Base-by-base conservation (phyloP, 1,140 invertebrate species). In the Harpegnathos saltator region DNA sequence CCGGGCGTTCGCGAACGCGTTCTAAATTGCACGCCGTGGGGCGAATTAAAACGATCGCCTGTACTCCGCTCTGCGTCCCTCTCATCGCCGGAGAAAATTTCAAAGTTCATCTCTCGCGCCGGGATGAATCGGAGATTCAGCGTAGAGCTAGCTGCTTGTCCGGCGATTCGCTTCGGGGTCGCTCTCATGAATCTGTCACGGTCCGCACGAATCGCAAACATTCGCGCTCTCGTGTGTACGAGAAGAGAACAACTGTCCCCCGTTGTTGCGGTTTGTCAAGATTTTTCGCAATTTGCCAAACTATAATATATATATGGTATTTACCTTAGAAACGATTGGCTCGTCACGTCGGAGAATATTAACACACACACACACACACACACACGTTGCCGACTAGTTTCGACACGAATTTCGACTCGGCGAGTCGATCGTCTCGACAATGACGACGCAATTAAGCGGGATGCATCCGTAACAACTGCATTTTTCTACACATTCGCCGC, bases 401-500 rank as follows among this genome's bases (percentile, higher is more conserved):
- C n/a, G n/a, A n/a, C n/a, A n/a, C n/a, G n/a, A n/a, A n/a, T n/a
- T n/a, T n/a, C n/a, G n/a, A n/a, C n/a, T n/a, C n/a, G 59, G 65
- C 19, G 44, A 5, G 44, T 17, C 15, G 22, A 75, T 52, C 22
- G 44, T 3, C 12, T 66, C 48, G 22, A 78, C 54, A 17, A 68
- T 22, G 11, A 66, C n/a, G 17, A 15, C 38, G 50, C 74, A 68
- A 68, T 68, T 78, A 61, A 24, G 62, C 22, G 17, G 54, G 19
- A 48, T 52, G 17, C 38, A 56, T 68, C 19, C 29, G 12, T 15
- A 22, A 15, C 7, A 44, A 54, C 14, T 38, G 54, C 72, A 54
- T 66, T 80, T n/a, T 56, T n/a, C n/a, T 75, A 63, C 38, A 48
- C 69, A 81, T 88, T 90, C 81, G 58, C 69, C 69, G 68, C 80